Evolutionary conservation across 2,888 invertebrate genomes (phyloP), one percentile per base, ranked within the genome.

Genomic region (Ferrisia virgata): DNA sequence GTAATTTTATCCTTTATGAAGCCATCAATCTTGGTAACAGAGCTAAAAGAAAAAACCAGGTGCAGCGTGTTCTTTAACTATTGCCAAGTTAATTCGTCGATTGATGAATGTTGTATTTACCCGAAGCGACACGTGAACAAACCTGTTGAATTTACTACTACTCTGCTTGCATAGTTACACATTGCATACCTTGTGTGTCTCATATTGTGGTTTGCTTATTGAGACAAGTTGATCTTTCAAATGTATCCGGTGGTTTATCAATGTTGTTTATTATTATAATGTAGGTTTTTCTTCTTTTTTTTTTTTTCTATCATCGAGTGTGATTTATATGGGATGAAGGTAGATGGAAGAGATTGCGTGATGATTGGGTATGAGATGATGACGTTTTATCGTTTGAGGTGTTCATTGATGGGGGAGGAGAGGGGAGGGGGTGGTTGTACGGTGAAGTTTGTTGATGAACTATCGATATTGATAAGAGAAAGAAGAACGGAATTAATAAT

Each of bases 91-190:
- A 36, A 76, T 36, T 76, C 36, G 36, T 36, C 72, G 72, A 76
- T 76, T 76, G 72, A 76, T 76, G 72, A 76, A 76, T 76, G 72
- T 76, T 31, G n/a, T 36, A 18, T 76, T 76, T 76, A 76, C 72
- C 72, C 31, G 33, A 76, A 76, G 72, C 72, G 72, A 76, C n/a
- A n/a, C 36, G 31, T 76, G 36, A 18, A 36, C 72, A 76, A 76
- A 76, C 72, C 72, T 76, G 72, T 36, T 33, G 72, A 76, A 76
- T 76, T 76, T 76, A 76, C 31, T 31, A 69, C 53, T 53, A 18
- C 22, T 47, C n/a, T 47, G 47, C 25, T 15, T 31, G 4, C 13
- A 33, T 22, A 72, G 9, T 53, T 39, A 39, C 39, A 39, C 39
- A 11, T 39, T 39, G 11, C 39, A 11, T 39, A 39, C 39, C 39